Base-by-base conservation (phyloP, 2,797 vertebrate species). In the Octomys mimax region DNA sequence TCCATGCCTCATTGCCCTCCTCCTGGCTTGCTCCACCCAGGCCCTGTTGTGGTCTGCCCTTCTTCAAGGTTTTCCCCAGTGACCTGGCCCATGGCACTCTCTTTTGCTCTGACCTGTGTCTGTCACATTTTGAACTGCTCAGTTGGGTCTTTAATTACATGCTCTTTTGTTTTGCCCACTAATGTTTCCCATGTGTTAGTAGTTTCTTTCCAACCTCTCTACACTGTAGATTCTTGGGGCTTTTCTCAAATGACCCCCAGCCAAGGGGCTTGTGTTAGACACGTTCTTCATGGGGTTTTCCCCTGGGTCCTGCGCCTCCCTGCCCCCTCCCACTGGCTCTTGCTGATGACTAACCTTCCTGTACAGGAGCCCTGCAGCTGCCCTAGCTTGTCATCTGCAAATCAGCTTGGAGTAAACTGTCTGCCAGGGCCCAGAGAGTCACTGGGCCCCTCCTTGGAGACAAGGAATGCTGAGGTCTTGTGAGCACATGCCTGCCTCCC, bases 381-480 rank as follows among this genome's bases (percentile, higher is more conserved):
- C 95, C 92, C 92, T 95, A 95, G 97, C 98, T 98, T 1, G 98
- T 95, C 19, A 36, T 78, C 97, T 95, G 94, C 89, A 11, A 46
- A 97, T 96, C 97, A 98, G 93, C 88, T 92, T 98, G 95, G 89
- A 84, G 98, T 95, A 97, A 95, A 98, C 97, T 98, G 97, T 98
- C 97, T 96, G 87, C 93, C 73, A 28, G 97, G 98, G 98, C 54
- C 94, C 1, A 79, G 95, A 98, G 98, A 98, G 97, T 97, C 98
- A 96, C 59, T 2, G 13, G 98, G 98, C 98, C 98, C 98, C 98
- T 97, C 98, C 98, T 98, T 97, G 84, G 77, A 97, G 95, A 96
- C 89, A 94, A 98, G 96, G 96, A 98, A 97, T 98, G 97, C 84
- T 57, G 92, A 97, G 66, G 94, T 61, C 98, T 94, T 98, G 98